A percentile compares a stretch with the other conserved stretches of the same genome.
These are phyloP conservation scores for Periplaneta americana DNA, from an alignment of 1,140 invertebrate genomes.

Conservation along the genomic window DNA sequence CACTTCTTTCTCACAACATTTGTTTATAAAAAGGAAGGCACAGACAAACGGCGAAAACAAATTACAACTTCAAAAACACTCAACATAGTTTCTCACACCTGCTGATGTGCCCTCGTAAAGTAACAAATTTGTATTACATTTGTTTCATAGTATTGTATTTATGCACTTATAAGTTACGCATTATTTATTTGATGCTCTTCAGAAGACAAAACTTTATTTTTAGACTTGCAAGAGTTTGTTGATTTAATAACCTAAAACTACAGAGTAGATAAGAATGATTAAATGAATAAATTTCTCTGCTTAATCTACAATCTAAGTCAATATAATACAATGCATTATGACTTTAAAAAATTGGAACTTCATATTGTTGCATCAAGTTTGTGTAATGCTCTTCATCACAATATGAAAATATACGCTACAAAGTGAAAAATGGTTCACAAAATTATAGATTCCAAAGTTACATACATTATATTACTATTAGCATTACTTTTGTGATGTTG, in stretches of 20 bases:
- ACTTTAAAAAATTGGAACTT: neutral
- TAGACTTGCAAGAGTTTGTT: neutral
- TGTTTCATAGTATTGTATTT: too few species aligned
- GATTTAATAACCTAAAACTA: neutral
- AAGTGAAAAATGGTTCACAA: neutral
- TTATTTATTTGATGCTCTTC: too few species aligned
- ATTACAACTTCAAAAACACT: neutral
- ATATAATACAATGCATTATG: neutral
- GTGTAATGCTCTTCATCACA: neutral
- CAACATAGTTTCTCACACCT: neutral
- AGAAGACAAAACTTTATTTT: too few species aligned
- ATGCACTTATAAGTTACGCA: too few species aligned
- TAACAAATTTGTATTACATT: too few species aligned
- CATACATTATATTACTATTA: too few species aligned
- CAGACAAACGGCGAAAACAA: neutral
- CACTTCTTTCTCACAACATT: neutral
- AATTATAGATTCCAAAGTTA: too few species aligned
- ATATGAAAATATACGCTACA: too few species aligned
- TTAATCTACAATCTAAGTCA: too few species aligned
- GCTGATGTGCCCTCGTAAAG: neutral
- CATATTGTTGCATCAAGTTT: neutral
- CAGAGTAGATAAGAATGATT: neutral
- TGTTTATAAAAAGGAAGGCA: neutral
- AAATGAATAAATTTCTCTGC: neutral
- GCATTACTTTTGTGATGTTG: too few species aligned